Conservation (phyloP, 1,140 invertebrate species). For the Venustaconcha ellipsiformis region DNA sequence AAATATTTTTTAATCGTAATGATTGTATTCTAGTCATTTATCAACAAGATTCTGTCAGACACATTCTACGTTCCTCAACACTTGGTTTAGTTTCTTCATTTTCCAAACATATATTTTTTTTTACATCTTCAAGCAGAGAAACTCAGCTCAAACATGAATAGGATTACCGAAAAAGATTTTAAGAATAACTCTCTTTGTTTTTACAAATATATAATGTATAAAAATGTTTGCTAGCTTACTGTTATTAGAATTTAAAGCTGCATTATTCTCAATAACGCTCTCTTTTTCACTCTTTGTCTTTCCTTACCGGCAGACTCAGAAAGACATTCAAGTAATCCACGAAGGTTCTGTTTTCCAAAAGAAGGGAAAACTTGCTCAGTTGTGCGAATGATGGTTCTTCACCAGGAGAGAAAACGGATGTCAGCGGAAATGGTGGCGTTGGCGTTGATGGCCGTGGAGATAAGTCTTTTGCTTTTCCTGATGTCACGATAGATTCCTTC, state of each 20-base stretch:
- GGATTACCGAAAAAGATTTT: neutral
- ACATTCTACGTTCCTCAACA: too few relatives aligned
- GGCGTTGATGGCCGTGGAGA: too few relatives aligned
- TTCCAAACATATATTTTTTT: too few relatives aligned
- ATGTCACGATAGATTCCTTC: too few relatives aligned
- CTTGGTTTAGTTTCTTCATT: too few relatives aligned
- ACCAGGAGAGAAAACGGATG: neutral
- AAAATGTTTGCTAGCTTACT: neutral
- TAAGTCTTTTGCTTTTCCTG: too few relatives aligned
- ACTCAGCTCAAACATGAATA: neutral
- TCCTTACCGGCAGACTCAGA: constrained; percentile 47
- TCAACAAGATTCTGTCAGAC: too few relatives aligned
- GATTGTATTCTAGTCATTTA: too few relatives aligned
- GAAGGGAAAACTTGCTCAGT: constrained; percentile 15
- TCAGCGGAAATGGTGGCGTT: too few relatives aligned
- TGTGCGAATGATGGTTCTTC: constrained; percentile 7
- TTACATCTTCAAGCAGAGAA: neutral
- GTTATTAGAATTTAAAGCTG: neutral
- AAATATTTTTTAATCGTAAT: too few relatives aligned
- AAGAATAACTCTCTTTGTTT: neutral
- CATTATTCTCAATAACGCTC: neutral
- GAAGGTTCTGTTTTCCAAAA: constrained; percentile 52
- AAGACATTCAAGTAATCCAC: constrained; percentile 58
- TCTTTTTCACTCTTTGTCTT: neutral
- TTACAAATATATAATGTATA: neutral